These are phyloP conservation scores for Acanthurus tractus DNA, from an alignment of 2,797 vertebrate genomes.

Conservation along the genomic window DNA sequence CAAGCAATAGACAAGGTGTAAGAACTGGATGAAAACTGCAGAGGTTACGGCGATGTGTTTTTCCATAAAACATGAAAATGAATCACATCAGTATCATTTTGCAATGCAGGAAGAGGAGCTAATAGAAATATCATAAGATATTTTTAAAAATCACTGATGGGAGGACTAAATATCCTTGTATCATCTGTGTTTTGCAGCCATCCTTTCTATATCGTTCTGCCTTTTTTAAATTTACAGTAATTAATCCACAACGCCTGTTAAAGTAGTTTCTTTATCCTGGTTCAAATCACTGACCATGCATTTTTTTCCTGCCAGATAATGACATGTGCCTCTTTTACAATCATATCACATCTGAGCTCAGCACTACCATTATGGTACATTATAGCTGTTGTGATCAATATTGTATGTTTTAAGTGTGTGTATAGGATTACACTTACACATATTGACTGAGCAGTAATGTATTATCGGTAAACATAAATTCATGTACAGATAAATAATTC, in stretches of 20 bases:
- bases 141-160: background rate
- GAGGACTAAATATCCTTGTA: background rate
- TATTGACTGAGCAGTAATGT: background rate
- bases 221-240: background rate
- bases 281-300: background rate
- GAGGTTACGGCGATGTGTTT: background rate
- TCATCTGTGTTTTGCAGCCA: background rate
- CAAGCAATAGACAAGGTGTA: background rate
- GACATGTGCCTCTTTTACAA: background rate
- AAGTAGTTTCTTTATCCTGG: too few relatives aligned
- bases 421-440: background rate
- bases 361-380: too few relatives aligned
- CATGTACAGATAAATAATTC: slow-evolving; percentile 14
- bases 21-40: slow-evolving; percentile 12
- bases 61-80: background rate
- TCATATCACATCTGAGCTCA: background rate
- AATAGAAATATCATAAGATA: too few relatives aligned
- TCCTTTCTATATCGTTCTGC: background rate
- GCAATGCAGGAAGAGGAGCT: background rate
- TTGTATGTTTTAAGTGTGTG: background rate
- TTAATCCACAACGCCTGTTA: too few relatives aligned
- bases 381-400: background rate
- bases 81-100: background rate
- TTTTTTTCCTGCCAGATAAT: background rate
- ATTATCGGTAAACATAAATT: background rate